Percentiles rank a stretch among this genome's conserved stretches.
Evolutionary conservation across 2,888 invertebrate species (phyloP).

Genomic region (Pyrrhia umbra): DNA sequence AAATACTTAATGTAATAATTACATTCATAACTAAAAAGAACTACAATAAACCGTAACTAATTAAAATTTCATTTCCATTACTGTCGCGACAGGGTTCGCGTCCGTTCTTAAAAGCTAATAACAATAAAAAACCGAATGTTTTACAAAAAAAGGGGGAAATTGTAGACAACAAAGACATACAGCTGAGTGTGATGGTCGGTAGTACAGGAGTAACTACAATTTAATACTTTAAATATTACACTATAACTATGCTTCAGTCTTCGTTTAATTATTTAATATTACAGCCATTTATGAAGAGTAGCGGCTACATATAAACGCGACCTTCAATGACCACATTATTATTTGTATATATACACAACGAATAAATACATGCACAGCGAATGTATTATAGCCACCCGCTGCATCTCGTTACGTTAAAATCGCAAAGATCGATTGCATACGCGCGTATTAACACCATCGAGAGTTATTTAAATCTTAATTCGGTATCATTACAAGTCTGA

Average conservation of each 20-base stretch:
- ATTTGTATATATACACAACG: conserved; percentile 73
- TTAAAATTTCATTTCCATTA: conserved; percentile 46
- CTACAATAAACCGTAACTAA: conserved; percentile 56
- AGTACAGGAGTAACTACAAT: conserved; percentile 77
- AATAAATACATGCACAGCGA: conserved; percentile 50
- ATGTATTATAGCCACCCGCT: conserved; percentile 48
- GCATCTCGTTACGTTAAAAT: conserved; percentile 37
- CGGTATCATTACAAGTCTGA: conserved; percentile 70
- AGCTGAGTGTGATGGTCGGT: conserved; percentile 78
- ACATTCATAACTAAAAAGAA: conserved; percentile 60
- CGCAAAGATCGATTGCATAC: conserved; percentile 48
- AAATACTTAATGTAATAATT: conserved; percentile 59
- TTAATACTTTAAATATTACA: conserved; percentile 86
- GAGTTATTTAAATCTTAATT: conserved; percentile 66
- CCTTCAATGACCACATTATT: conserved; percentile 76
- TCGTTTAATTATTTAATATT: conserved; percentile 86
- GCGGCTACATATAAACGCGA: conserved; percentile 70
- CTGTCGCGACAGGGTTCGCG: conserved; percentile 39
- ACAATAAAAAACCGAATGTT: conserved; percentile 61
- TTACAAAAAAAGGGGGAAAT: conserved; percentile 52
- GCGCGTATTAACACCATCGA: conserved; percentile 56
- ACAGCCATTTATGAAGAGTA: conserved; percentile 82
- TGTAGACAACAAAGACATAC: conserved; percentile 73
- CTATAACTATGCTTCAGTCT: conserved; percentile 89
- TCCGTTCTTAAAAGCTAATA: conserved; percentile 55